These are phyloP conservation scores for Lucifuga dentata DNA, from an alignment of 2,113 vertebrate genomes.

Conservation along the genomic window DNA sequence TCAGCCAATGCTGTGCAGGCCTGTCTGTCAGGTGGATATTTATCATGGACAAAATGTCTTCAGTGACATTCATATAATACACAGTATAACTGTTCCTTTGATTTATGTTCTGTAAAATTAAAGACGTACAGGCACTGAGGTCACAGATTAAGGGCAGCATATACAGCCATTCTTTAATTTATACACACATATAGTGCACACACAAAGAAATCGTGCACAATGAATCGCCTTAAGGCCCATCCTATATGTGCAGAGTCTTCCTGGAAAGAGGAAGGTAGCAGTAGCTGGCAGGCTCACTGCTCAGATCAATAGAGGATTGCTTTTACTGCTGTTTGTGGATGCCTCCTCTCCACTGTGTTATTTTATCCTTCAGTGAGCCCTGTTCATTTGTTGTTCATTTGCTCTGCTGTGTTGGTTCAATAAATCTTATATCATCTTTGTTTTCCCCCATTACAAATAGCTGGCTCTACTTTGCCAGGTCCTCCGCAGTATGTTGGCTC, in stretches of 20 bases:
- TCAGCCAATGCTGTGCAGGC: constrained; percentile 48
- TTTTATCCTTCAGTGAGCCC: constrained; percentile 76
- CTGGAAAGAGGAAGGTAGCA: constrained; percentile 74
- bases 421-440: constrained; percentile 75
- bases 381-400: constrained; percentile 79
- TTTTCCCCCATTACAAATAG: constrained; percentile 67
- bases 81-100: constrained; percentile 10
- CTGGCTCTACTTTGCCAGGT: constrained; percentile 63
- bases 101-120: constrained; percentile 26
- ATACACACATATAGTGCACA: constrained; percentile 24
- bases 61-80: constrained; percentile 29
- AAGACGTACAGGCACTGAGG: constrained; percentile 17
- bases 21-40: constrained; percentile 21
- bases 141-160: constrained; percentile 12
- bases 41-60: constrained; percentile 12
- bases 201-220: constrained; percentile 37
- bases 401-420: constrained; percentile 77
- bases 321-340: constrained; percentile 76
- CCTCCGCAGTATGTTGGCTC: constrained; percentile 57
- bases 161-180: constrained; percentile 45
- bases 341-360: constrained; percentile 78
- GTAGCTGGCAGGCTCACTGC: constrained; percentile 76
- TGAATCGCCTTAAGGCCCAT: constrained; percentile 67
- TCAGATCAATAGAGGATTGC: constrained; percentile 77
- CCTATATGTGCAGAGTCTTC: constrained; percentile 72